A percentile compares a stretch with the other conserved stretches of the same genome.
Conservation (phyloP, 2,113 vertebrate species). For the Rhea pennata region DNA sequence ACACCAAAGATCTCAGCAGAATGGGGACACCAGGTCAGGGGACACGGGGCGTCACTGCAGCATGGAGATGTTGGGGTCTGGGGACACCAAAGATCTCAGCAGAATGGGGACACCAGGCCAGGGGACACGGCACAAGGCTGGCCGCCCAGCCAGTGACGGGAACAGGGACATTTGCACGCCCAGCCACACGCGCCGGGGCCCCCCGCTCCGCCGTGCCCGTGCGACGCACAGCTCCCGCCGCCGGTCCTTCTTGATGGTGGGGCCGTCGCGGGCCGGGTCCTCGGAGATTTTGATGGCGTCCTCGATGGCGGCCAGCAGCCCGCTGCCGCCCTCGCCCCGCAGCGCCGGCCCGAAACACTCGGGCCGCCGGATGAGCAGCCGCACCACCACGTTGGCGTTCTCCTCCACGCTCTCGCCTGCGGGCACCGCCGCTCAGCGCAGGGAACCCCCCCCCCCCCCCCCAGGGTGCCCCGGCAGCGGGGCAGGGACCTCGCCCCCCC, state of each 20-base stretch:
- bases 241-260: slow-evolving; percentile 90
- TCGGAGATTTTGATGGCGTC: slow-evolving; percentile 94
- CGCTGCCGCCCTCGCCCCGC: slow-evolving; percentile 90
- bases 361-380: slow-evolving; percentile 90
- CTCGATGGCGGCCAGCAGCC: slow-evolving; percentile 90
- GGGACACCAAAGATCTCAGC: too few species aligned
- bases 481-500: background rate
- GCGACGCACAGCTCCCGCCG: slow-evolving; percentile 76
- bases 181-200: background rate
- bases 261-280: slow-evolving; percentile 91
- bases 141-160: too few species aligned
- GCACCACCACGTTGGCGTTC: slow-evolving; percentile 93
- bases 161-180: background rate
- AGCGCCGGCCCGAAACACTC: slow-evolving; percentile 94
- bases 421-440: background rate
- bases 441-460: background rate
- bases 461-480: too few species aligned
- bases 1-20: too few species aligned
- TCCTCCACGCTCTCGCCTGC: slow-evolving; percentile 93
- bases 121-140: background rate
- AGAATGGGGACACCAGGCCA: too few species aligned
- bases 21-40: too few species aligned
- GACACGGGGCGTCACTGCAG: too few species aligned
- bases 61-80: too few species aligned
- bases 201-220: background rate